Percentiles rank a stretch among this genome's conserved stretches.
Evolutionary conservation across 2,797 vertebrate species (phyloP).

Genomic region (Strix occidentalis): DNA sequence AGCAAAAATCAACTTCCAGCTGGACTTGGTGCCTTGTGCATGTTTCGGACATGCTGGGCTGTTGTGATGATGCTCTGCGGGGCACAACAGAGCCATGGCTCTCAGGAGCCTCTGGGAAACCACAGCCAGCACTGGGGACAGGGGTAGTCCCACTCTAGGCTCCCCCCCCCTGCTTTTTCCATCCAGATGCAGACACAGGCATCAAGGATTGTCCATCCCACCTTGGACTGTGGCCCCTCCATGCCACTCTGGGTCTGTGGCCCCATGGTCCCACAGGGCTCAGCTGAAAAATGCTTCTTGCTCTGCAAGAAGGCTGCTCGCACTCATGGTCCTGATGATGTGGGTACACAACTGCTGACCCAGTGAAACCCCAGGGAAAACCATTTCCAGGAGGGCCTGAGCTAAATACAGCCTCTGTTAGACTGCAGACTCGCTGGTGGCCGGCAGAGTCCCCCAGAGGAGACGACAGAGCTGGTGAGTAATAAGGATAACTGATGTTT

Average conservation of each 20-base stretch:
- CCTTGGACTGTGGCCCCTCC: neutral
- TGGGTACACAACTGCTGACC: neutral
- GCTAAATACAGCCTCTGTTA: neutral
- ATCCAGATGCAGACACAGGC: neutral
- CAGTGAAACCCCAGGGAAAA: neutral
- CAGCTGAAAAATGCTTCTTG: neutral
- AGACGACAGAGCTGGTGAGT: neutral
- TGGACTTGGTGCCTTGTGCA: neutral
- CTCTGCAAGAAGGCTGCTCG: neutral
- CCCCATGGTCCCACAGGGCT: neutral
- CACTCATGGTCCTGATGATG: neutral
- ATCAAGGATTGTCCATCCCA: neutral
- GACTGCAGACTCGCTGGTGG: neutral
- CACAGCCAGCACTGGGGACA: neutral
- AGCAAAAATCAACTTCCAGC: neutral
- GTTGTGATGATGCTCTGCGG: neutral
- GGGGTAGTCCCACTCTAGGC: neutral
- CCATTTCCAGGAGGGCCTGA: neutral
- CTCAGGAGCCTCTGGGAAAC: neutral
- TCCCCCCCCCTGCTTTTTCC: neutral
- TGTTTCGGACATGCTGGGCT: accelerated
- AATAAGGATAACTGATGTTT: constrained; percentile 31
- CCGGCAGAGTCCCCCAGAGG: neutral
- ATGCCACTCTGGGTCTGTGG: accelerated
- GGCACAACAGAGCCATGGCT: accelerated